Percentiles rank a stretch among this genome's conserved stretches.
Evolutionary conservation across 2,888 invertebrate species (phyloP).

Genomic region (Sinhomidia bicolor): DNA sequence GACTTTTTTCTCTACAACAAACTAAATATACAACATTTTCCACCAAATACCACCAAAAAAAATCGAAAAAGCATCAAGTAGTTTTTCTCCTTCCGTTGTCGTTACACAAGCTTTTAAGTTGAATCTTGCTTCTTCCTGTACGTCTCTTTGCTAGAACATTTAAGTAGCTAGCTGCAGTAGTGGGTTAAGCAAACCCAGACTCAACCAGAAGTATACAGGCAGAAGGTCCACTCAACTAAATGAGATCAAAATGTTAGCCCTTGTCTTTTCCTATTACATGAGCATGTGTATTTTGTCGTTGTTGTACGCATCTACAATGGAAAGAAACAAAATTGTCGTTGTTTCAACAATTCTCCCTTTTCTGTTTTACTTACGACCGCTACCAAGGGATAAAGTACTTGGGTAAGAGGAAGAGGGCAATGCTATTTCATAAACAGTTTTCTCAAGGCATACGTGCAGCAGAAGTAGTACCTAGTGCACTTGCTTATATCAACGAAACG

Average conservation of each 20-base stretch:
- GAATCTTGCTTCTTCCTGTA: neutral
- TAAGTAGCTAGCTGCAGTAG: neutral
- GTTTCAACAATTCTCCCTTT: neutral
- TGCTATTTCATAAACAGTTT: too few species aligned
- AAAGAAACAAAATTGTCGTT: neutral
- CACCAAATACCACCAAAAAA: conserved; percentile 35
- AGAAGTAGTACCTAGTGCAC: conserved; percentile 14
- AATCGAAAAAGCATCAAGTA: conserved; percentile 70
- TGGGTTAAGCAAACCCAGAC: conserved; percentile 43
- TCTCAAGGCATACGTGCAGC: too few species aligned
- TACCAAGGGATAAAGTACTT: neutral
- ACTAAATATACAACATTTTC: conserved; percentile 23
- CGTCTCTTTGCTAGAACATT: neutral
- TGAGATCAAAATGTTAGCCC: conserved; percentile 79
- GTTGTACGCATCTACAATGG: conserved; percentile 4
- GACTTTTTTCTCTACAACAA: neutral
- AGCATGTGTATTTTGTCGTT: conserved; percentile 57
- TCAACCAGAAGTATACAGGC: conserved; percentile 49
- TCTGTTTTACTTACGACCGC: too few species aligned
- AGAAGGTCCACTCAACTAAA: conserved; percentile 76
- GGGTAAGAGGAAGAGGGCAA: too few species aligned
- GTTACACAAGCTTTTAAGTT: conserved; percentile 48
- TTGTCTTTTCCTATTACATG: conserved; percentile 68
- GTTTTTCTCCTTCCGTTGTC: conserved; percentile 32
- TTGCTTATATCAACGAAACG: conserved; percentile 16